Base-by-base conservation (phyloP, 2,113 vertebrate species). In the Chinchilla lanigera region DNA sequence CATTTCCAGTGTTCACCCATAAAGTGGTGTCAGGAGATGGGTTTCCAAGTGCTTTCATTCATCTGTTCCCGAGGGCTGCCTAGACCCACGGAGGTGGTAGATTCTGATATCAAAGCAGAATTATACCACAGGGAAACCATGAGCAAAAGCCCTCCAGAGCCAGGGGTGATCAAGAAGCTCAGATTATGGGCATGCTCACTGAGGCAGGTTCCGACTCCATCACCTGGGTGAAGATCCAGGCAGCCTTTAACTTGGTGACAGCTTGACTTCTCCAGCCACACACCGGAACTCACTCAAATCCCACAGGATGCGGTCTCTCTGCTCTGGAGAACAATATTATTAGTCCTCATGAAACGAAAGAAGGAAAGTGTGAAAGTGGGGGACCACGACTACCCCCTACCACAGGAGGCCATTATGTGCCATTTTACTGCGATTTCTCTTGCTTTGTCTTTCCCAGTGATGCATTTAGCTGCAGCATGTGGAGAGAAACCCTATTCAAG, bases 371-470 rank as follows among this genome's bases (percentile, higher is more conserved):
- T 91, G 78, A 81, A 93, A 86, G 85, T 38, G 44, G 38, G 71
- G 54, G 90, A 82, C 44, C 82, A 60, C 56, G 63, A 6, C 87
- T 44, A 44, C 12, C 28, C 24, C 58, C 67, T 14, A 20, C 41
- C 71, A 78, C 54, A 33, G 94, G 93, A 86, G 93, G 84, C 87
- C 90, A 73, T 90, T 93, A 88, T 83, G 93, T 73, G 75, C 92
- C 92, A 96, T 96, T 97, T 97, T 80, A 93, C 71, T 71, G 92
- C 65, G 95, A 78, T 97, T 94, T 96, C 94, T 97, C 88, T 89
- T 65, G 90, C 93, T 96, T 97, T 98, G 96, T 96, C 97, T 97
- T 96, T 93, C 28, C 90, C 95, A 96, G 82, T 4, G 95, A 91
- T 96, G 96, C 94, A 92, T 96, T 97, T 97, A 98, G 93, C 78